These are phyloP conservation scores for Aspidiotus rigidus DNA, from an alignment of 2,888 invertebrate genomes.

Conservation along the genomic window DNA sequence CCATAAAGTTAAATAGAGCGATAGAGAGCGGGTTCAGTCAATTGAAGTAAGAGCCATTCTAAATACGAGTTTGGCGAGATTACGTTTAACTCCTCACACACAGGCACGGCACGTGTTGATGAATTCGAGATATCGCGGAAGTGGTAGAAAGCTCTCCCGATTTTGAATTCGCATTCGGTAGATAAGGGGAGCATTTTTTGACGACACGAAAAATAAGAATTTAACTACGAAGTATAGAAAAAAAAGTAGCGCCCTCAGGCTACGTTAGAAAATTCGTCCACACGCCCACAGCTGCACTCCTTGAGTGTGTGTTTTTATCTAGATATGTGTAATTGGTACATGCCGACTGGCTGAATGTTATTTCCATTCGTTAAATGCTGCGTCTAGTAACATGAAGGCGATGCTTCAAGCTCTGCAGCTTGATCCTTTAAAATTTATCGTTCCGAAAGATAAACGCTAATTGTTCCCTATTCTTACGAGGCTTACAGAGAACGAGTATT, in stretches of 20 bases:
- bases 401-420: too few species aligned
- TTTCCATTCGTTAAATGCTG: too few species aligned
- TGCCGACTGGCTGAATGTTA: too few species aligned
- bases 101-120: conserved; percentile 23
- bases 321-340: too few species aligned
- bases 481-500: background rate
- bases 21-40: too few species aligned
- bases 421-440: too few species aligned
- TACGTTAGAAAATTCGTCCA: too few species aligned
- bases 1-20: too few species aligned
- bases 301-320: too few species aligned
- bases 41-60: background rate
- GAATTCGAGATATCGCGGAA: conserved; percentile 17
- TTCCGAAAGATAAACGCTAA: too few species aligned
- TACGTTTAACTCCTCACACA: conserved; percentile 10
- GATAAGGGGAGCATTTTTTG: conserved; percentile 3
- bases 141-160: background rate
- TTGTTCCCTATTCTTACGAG: background rate
- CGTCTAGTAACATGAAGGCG: too few species aligned
- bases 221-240: background rate
- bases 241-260: background rate
- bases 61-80: conserved; percentile 2
- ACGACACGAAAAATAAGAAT: background rate
- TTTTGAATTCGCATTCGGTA: conserved; percentile 14
- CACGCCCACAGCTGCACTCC: too few species aligned